Base-by-base conservation (phyloP, 2,888 invertebrate genomes). In the Oscheius onirici region DNA sequence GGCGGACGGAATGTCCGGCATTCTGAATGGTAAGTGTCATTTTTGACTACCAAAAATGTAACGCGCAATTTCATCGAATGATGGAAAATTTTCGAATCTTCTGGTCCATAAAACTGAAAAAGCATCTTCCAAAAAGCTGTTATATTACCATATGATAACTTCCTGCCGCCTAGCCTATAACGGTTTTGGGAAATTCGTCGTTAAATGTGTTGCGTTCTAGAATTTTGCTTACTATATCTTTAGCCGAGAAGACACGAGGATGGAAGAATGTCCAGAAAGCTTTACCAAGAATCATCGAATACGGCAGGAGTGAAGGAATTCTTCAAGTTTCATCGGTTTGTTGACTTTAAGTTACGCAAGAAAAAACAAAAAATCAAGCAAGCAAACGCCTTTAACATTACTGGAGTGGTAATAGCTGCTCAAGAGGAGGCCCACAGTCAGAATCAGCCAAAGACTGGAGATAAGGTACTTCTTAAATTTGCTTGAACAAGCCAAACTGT, bases 221-320 rank as follows among this genome's bases (percentile, higher is more conserved):
- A 17, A 2, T 65, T 55, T 49, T 61, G n/a, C n/a, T n/a, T n/a
- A n/a, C 26, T n/a, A 34, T 34, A 34, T 34, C 8, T 34, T 34
- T 60, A 79, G 80, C 77, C 0, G 81, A 81, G 43, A 82, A 81
- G 71, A 49, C 74, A 0, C 74, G 79, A 20, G 86, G 86, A 10
- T 86, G 86, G 86, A 82, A 80, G 51, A 46, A 80, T 69, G 80
- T 87, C 1, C 85, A 86, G 68, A 86, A 87, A 67, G 70, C 76
- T 1, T 65, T 86, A 5, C 85, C 86, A 5, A 71, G 82, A 51
- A 82, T 87, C 26, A 74, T 86, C 43, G 87, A 87, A 58, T 88
- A 87, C 60, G 87, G 87, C 0, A 70, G 83, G 26, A 77, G 72
- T 24, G 87, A 88, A 63, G 87, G 87, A 44, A 86, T 87, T 57